Evolutionary conservation across 1,140 invertebrate species (phyloP), one percentile per base, ranked within the genome.

Genomic region (Acromyrmex heyeri): DNA sequence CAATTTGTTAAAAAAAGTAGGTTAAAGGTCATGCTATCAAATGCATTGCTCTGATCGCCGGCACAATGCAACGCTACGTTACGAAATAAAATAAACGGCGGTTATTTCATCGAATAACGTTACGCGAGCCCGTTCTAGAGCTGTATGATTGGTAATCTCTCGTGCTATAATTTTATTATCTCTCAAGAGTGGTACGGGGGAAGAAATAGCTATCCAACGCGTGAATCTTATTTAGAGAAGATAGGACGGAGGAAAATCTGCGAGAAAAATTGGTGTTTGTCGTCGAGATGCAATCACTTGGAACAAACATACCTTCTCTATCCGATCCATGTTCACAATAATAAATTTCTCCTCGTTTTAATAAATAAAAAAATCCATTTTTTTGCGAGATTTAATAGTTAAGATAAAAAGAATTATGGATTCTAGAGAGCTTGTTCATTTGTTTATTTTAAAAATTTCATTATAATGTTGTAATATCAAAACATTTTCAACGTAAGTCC

Each of bases 21-120:
- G 8, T 67, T 24, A 67, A 34, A 69, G 55, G 21, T 44, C n/a
- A 30, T 4, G 16, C 48, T 69, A 57, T 69, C 44, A 65, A 34
- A 81, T 67, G 24, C 7, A 14, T 2, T 14, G 14, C 67, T 53
- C n/a, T 38, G n/a, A 67, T 55, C 44, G 12, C 53, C 14, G 3
- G 24, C 7, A 67, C 24, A 24, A 64, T 24, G 62, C 34, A 7
- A 38, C 30, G 21, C 65, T 67, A 81, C 16, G 16, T 81, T 67
- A 81, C 21, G 62, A 57, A 81, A 81, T 81, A 81, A 57, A 81
- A 81, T 81, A 81, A 81, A 69, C 34, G 48, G 14, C n/a, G 30
- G 16, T 81, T 21, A 48, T 81, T 81, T 81, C 34, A 34, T 8
- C n/a, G 21, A 6, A 16, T 57, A 64, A 81, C 64, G 30, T 81